A percentile compares a stretch with the other conserved stretches of the same genome.
These are phyloP conservation scores for Diplosoma virens DNA, from an alignment of 23 tunicate species.

Conservation along the genomic window DNA sequence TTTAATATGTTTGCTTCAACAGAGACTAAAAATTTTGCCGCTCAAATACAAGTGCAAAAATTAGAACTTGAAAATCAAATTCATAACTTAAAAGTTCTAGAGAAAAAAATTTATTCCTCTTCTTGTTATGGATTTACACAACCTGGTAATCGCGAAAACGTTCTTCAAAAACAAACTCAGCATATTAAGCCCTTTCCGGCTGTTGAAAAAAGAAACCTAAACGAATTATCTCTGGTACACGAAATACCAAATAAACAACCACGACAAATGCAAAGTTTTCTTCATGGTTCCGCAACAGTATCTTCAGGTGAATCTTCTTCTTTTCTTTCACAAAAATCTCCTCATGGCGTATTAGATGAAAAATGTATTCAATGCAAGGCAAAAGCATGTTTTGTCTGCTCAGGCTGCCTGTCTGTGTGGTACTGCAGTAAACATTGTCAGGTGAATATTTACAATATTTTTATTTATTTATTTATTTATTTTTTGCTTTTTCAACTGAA, in stretches of 20 bases:
- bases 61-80: background rate
- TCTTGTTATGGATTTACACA: background rate
- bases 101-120: background rate
- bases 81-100: background rate
- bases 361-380: background rate
- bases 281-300: background rate
- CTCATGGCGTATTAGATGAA: background rate
- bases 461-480: too few species aligned
- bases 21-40: background rate
- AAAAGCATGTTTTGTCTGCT: background rate
- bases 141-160: background rate
- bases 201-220: background rate
- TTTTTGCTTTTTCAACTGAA: too few species aligned
- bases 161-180: background rate
- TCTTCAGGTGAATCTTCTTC: background rate
- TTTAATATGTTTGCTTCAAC: background rate
- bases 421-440: background rate
- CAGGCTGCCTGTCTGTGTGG: background rate
- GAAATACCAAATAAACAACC: background rate
- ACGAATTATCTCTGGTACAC: background rate
- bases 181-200: too few species aligned
- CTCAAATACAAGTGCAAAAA: background rate
- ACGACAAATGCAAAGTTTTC: background rate
- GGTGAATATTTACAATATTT: too few species aligned
- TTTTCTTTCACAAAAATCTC: background rate